Evolutionary conservation across 2,888 invertebrate genomes (phyloP).

Genomic region (Tetragonisca angustula): DNA sequence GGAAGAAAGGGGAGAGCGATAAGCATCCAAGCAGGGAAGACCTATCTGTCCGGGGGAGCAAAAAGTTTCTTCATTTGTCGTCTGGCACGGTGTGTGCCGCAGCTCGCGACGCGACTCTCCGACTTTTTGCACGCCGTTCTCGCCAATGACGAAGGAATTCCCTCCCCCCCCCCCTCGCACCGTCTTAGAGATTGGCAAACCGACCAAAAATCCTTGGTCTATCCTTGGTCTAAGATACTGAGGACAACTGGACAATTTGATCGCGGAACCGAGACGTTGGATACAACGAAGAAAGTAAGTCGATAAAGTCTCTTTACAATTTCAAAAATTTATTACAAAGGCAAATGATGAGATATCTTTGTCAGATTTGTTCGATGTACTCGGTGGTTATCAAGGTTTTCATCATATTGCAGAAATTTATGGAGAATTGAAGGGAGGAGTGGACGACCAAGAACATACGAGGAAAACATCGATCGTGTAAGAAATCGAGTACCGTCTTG

Average conservation of each 20-base stretch:
- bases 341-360: no score
- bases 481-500: no score
- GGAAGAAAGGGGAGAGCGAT: not conserved
- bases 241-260: conserved; percentile 38
- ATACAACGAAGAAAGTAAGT: not conserved
- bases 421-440: no score
- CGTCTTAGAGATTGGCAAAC: conserved; percentile 15
- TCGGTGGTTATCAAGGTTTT: no score
- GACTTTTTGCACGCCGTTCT: conserved; percentile 30
- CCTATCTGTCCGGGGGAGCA: conserved; percentile 38
- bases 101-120: conserved; percentile 62
- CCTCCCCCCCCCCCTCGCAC: not conserved
- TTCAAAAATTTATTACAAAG: no score
- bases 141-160: conserved; percentile 46
- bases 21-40: conserved; percentile 23
- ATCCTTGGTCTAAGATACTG: not conserved
- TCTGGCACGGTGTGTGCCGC: not conserved
- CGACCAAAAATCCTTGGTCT: conserved; percentile 43
- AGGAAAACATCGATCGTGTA: no score
- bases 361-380: no score
- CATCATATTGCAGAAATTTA: no score
- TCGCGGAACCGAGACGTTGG: conserved; percentile 19
- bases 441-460: no score
- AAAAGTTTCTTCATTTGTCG: conserved; percentile 71
- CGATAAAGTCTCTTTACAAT: no score